Conservation (phyloP, 2,797 vertebrate genomes). For the Peromyscus aztecus region DNA sequence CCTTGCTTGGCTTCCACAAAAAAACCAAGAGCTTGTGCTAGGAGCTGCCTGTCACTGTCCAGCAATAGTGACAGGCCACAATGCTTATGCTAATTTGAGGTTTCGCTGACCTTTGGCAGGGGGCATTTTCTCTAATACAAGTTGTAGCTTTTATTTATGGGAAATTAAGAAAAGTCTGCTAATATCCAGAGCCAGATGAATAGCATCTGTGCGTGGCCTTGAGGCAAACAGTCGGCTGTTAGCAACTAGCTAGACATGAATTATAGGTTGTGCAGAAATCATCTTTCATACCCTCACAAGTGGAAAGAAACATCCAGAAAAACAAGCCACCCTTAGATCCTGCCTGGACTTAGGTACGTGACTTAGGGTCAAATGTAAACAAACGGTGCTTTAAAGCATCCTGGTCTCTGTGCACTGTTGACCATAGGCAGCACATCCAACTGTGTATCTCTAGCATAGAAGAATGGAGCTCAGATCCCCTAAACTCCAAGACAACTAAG, state of each 20-base stretch:
- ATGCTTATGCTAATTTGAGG: neutral
- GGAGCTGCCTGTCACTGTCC: neutral
- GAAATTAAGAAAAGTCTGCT: constrained; percentile 44
- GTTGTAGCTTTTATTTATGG: constrained; percentile 13
- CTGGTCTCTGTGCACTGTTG: neutral
- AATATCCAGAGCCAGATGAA: neutral
- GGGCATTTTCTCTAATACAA: neutral
- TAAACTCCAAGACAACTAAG: neutral
- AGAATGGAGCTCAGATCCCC: neutral
- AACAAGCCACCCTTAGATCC: neutral
- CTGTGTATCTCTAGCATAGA: neutral
- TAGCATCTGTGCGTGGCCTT: neutral
- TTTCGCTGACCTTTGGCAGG: neutral
- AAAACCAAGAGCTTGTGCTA: neutral
- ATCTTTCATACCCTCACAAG: neutral
- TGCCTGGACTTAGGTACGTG: neutral
- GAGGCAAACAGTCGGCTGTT: neutral
- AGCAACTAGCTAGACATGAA: neutral
- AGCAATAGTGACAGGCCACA: neutral
- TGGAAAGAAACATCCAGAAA: neutral
- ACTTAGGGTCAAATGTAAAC: neutral
- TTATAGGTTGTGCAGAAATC: neutral
- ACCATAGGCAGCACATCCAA: no score
- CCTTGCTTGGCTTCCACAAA: neutral
- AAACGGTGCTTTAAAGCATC: neutral